These are phyloP conservation scores for Paramormyrops hopkinsi DNA, from an alignment of 2,797 vertebrate genomes.

Conservation along the genomic window DNA sequence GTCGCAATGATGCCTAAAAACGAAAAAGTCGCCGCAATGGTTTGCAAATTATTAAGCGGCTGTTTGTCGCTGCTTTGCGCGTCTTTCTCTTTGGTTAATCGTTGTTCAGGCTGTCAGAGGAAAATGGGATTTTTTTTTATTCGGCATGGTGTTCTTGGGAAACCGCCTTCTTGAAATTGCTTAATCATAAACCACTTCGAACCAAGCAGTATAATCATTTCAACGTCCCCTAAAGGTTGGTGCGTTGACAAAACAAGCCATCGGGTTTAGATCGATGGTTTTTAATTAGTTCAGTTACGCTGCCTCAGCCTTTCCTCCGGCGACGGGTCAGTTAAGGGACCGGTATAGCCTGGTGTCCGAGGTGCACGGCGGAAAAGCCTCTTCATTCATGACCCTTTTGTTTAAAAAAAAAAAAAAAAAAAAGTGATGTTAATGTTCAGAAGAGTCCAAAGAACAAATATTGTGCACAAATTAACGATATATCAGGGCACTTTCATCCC, in stretches of 20 bases:
- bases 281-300: neutral
- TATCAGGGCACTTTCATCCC: conserved; percentile 37
- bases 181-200: neutral
- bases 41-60: neutral
- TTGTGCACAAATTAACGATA: neutral
- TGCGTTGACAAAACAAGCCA: neutral
- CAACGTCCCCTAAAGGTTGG: neutral
- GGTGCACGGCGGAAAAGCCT: neutral
- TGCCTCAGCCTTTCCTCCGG: neutral
- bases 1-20: neutral
- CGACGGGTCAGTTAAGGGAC: neutral
- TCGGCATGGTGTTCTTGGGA: neutral
- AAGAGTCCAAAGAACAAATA: neutral
- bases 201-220: neutral
- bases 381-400: neutral
- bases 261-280: conserved; percentile 5
- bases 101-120: neutral
- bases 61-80: neutral
- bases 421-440: neutral
- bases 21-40: no score
- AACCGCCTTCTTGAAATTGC: neutral
- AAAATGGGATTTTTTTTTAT: neutral
- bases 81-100: neutral
- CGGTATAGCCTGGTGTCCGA: neutral
- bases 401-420: neutral